Base-by-base conservation (phyloP, 1,140 invertebrate species). In the Penaeus indicus region DNA sequence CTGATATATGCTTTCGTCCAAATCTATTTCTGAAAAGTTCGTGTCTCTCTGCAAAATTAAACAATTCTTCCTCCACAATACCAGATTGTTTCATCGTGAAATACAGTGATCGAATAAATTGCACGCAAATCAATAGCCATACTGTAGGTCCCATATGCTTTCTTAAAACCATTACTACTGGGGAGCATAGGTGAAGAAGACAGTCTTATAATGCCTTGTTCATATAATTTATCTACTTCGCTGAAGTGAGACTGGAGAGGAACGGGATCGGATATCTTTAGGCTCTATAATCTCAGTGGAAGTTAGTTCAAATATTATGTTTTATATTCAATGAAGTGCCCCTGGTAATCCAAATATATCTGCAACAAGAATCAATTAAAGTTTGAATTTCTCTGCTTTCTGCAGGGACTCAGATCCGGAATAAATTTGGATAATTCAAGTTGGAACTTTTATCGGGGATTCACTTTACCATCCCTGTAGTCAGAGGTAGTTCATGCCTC, bases 141-240 rank as follows among this genome's bases (percentile, higher is more conserved):
- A 10, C 62, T 11, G 19, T 85, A 85, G 13, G 13, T 85, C 2
- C 67, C 67, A 60, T 61, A 4, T 1, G 19, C 21, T 72, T 85
- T 72, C 64, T 75, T 72, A 25, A 5, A 5, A 85, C 69, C 84
- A 85, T 85, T 13, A 85, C 84, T 1, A 75, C 42, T 22, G 42
- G 3, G 10, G 64, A 42, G 25, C 32, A 75, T 16, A 25, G 84
- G 42, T 13, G 42, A 10, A 10, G 42, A 47, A 10, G 64, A 75
- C 16, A 47, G 84, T 75, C 27, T 16, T 13, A n/a, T n/a, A n/a
- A n/a, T n/a, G n/a, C n/a, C n/a, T n/a, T n/a, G n/a, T n/a, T n/a
- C n/a, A n/a, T n/a, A 85, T 85, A n/a, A 85, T 60, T 47, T 47
- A 5, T 47, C 42, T 47, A 47, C 42, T 47, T 47, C 42, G 3